A percentile compares a stretch with the other conserved stretches of the same genome.
Evolutionary conservation across 2,888 invertebrate species (phyloP).

Genomic region (Zaprionus lineosus): DNA sequence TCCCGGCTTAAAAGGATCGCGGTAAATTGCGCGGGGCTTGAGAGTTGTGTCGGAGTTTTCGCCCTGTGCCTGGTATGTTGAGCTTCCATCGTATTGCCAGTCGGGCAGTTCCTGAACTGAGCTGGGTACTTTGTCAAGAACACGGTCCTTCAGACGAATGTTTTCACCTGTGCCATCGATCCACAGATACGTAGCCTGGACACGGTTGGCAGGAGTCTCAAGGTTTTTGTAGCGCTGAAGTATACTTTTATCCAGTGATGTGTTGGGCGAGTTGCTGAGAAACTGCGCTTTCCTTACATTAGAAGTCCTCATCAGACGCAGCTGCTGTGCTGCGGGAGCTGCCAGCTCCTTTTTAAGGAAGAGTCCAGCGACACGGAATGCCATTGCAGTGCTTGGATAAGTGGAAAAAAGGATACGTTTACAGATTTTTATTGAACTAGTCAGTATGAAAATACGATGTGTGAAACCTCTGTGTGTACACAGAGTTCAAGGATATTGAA

Average conservation of each 20-base stretch:
- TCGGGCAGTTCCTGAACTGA: constrained; percentile 86
- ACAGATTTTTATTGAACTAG: constrained; percentile 3
- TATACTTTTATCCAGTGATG: constrained; percentile 89
- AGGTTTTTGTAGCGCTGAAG: constrained; percentile 88
- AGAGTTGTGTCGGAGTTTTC: constrained; percentile 89
- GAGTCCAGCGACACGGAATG: constrained; percentile 81
- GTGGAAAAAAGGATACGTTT: constrained; percentile 42
- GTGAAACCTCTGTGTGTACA: constrained; percentile 10
- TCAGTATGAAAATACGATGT: not conserved
- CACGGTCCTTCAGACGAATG: constrained; percentile 87
- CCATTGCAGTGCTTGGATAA: constrained; percentile 63
- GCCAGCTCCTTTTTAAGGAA: constrained; percentile 77
- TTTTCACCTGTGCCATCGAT: constrained; percentile 89
- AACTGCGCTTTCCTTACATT: constrained; percentile 48
- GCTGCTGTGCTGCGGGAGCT: constrained; percentile 53
- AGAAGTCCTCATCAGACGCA: constrained; percentile 63
- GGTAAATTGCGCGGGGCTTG: constrained; percentile 90
- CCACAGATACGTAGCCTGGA: constrained; percentile 89
- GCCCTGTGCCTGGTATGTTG: constrained; percentile 86
- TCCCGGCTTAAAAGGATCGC: constrained; percentile 89
- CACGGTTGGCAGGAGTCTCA: constrained; percentile 83
- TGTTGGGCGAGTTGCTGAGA: constrained; percentile 88
- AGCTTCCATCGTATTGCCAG: constrained; percentile 91
- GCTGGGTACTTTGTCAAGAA: constrained; percentile 87
- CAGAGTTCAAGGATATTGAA: constrained; percentile 53